A percentile compares a stretch with the other conserved stretches of the same genome.
Conservation (phyloP, 1,140 invertebrate species). For the Pseudomyrmex sp. region DNA sequence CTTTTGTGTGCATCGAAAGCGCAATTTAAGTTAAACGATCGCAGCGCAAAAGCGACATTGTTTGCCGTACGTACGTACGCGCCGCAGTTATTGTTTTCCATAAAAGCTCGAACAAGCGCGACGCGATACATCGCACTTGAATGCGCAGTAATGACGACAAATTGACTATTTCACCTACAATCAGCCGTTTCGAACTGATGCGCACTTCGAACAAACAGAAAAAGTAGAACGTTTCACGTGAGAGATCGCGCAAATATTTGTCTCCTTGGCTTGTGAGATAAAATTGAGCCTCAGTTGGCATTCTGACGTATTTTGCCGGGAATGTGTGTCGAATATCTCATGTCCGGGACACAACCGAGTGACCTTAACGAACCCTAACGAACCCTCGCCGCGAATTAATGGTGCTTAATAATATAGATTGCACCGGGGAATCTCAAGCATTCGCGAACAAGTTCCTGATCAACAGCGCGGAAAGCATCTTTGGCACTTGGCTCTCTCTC, state of each 20-base stretch:
- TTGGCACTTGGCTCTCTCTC: background rate
- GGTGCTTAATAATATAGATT: conserved; percentile 60
- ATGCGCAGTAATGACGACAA: conserved; percentile 21
- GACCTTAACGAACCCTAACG: conserved; percentile 41
- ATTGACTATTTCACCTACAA: conserved; percentile 26
- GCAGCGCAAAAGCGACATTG: background rate
- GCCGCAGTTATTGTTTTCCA: background rate
- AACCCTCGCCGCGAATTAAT: conserved; percentile 30
- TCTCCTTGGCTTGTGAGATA: background rate
- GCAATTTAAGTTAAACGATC: background rate
- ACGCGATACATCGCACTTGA: conserved; percentile 23
- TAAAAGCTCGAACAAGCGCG: background rate
- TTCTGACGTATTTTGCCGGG: conserved; percentile 17
- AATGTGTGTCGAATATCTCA: conserved; percentile 42
- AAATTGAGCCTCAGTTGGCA: conserved; percentile 8
- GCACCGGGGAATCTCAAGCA: conserved; percentile 28
- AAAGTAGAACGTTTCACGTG: background rate
- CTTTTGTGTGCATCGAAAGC: background rate
- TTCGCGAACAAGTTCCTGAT: conserved; percentile 24
- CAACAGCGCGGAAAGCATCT: background rate
- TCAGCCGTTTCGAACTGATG: conserved; percentile 4
- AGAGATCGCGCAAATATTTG: background rate
- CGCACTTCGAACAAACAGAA: conserved; percentile 2
- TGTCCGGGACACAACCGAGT: conserved; percentile 1
- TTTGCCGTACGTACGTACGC: background rate